These are phyloP conservation scores for Amphibalanus amphitrite DNA, from an alignment of 1,140 invertebrate species.

Conservation along the genomic window DNA sequence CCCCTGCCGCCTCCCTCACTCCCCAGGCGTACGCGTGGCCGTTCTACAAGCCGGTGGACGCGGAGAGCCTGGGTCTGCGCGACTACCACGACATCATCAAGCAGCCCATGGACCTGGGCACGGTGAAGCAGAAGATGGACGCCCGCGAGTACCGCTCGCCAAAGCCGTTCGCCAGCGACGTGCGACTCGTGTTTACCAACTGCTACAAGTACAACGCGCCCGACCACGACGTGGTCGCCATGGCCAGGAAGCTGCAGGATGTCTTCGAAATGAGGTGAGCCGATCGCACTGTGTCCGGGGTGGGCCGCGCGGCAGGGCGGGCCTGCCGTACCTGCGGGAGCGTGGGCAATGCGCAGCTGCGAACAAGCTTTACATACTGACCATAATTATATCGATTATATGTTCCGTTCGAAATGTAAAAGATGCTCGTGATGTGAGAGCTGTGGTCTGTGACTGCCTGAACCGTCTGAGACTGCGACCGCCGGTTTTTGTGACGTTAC, in stretches of 20 bases:
- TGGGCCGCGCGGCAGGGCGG: too few species aligned
- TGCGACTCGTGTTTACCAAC: slow-evolving; percentile 95
- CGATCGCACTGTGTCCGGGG: neutral
- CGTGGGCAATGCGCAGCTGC: too few species aligned
- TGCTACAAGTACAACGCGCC: slow-evolving; percentile 97
- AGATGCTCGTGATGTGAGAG: too few species aligned
- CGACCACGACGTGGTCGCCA: slow-evolving; percentile 91
- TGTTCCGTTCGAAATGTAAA: too few species aligned
- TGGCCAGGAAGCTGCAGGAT: slow-evolving; percentile 92
- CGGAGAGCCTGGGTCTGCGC: slow-evolving; percentile 75
- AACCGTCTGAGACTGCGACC: too few species aligned
- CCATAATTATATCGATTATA: too few species aligned
- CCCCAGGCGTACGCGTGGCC: slow-evolving; percentile 91
- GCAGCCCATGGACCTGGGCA: slow-evolving; percentile 98
- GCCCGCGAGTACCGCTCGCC: slow-evolving; percentile 75
- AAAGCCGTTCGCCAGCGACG: slow-evolving; percentile 83
- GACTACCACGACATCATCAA: slow-evolving; percentile 99
- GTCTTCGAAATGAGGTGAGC: slow-evolving; percentile 86
- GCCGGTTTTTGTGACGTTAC: too few species aligned
- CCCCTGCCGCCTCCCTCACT: neutral
- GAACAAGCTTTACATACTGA: too few species aligned
- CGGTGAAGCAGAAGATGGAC: slow-evolving; percentile 94
- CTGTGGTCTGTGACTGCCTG: too few species aligned
- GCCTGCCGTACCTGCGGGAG: too few species aligned
- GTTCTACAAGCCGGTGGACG: slow-evolving; percentile 98